phyloP scores from a whole-genome alignment of 2,888 invertebrate genomes.

The Pimpla rufipes region DNA sequence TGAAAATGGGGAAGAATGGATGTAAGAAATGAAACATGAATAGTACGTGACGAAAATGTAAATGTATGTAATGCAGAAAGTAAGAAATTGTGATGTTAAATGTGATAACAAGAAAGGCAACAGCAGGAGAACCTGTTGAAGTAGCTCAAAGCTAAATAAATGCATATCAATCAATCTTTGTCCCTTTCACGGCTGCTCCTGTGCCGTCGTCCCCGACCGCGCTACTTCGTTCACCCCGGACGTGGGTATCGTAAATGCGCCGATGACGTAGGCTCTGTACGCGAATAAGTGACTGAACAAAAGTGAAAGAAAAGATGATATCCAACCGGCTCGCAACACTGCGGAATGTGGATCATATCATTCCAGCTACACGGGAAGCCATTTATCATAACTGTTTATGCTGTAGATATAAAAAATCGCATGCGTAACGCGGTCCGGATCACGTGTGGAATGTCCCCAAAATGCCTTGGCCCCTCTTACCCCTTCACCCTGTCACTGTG shows the following conservation, averaged over 20 bases:
- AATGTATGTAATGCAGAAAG: too few relatives aligned
- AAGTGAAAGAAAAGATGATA: conserved; percentile 35
- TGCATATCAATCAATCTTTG: too few relatives aligned
- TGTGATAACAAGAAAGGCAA: too few relatives aligned
- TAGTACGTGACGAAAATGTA: too few relatives aligned
- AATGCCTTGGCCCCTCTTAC: conserved; percentile 40
- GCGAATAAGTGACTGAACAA: conserved; percentile 24
- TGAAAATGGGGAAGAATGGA: too few relatives aligned
- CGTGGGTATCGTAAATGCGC: conserved; percentile 74
- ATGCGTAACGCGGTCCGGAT: conserved; percentile 46
- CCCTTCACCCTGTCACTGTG: not conserved
- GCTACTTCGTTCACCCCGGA: conserved; percentile 30
- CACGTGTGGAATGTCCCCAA: conserved; percentile 28
- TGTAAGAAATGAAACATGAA: too few relatives aligned
- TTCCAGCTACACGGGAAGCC: not conserved
- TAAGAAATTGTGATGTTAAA: too few relatives aligned
- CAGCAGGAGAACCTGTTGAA: too few relatives aligned
- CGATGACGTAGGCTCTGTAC: conserved; percentile 56
- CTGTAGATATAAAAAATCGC: conserved; percentile 37
- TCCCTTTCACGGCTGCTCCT: too few relatives aligned
- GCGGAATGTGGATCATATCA: conserved; percentile 45
- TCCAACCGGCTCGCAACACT: conserved; percentile 67
- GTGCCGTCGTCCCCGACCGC: conserved; percentile 23
- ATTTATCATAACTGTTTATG: not conserved
- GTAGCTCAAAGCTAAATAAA: too few relatives aligned